Evolutionary conservation across 2,888 invertebrate species (phyloP), one percentile per base, ranked within the genome.

Genomic region (Latrodectus hesperus): DNA sequence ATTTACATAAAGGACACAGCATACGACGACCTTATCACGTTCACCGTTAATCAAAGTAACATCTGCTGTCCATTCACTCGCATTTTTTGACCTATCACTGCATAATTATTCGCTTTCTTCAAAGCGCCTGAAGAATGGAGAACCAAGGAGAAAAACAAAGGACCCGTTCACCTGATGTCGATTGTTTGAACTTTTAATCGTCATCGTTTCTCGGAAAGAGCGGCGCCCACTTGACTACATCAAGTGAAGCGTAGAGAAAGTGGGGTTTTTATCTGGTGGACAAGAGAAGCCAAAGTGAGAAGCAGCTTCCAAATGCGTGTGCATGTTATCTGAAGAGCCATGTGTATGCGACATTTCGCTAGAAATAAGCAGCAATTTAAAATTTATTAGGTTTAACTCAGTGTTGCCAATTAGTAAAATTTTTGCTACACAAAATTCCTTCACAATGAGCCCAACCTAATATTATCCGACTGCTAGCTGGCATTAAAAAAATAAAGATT

Each of bases 181-280:
- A 60, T 60, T 60, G 60, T 60, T 60, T 60, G 60, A 60, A 60
- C 60, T 60, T 60, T 60, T 60, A 60, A 60, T 60, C 60, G 60
- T 60, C 60, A 60, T 60, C 60, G 60, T 60, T 60, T 60, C 60
- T 60, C 12, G 6, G 60, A 60, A 60, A 60, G 38, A 60, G 60
- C n/a, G 60, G 60, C 60, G 60, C 60, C 60, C 60, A 60, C 60
- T 11, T 60, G 60, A 60, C 60, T 60, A 12, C n/a, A 60, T 60
- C 60, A 60, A 60, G 60, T 60, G 60, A 60, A 16, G 60, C 60
- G 60, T 60, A 16, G 14, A 38, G 38, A n/a, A n/a, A 60, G 60
- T 60, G 10, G 12, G 14, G 60, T 60, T 60, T 60, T 60, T 16
- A 16, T 60, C 14, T 60, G 60, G 11, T 60, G 60, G 60, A n/a